A percentile compares a stretch with the other conserved stretches of the same genome.
Conservation (phyloP, 2,888 invertebrate genomes). For the Tetragonula carbonaria region DNA sequence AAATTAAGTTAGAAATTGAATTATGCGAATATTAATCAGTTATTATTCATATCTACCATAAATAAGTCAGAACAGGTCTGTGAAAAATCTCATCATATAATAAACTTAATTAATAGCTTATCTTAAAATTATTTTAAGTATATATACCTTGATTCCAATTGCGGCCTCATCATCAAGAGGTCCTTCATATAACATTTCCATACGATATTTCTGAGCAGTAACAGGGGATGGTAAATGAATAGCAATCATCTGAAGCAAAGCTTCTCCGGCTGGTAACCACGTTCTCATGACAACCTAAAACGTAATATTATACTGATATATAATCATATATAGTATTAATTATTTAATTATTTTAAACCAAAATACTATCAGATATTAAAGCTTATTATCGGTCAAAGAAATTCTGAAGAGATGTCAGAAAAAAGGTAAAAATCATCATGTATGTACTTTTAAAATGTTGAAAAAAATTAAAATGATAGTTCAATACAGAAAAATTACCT, state of each 20-base stretch:
- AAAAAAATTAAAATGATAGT: neutral
- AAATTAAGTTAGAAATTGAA: neutral
- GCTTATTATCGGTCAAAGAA: conserved; percentile 74
- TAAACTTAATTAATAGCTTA: neutral
- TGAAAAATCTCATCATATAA: conserved; percentile 36
- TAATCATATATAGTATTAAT: neutral
- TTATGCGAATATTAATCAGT: conserved; percentile 36
- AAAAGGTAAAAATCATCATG: conserved; percentile 77
- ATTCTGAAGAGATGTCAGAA: conserved; percentile 84
- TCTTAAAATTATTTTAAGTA: neutral
- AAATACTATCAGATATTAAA: conserved; percentile 67
- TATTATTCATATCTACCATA: neutral
- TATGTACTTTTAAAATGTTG: neutral
- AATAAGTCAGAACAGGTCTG: conserved; percentile 60
- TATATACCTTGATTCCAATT: conserved; percentile 90
- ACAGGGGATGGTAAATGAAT: conserved; percentile 99
- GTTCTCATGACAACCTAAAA: conserved; percentile 96
- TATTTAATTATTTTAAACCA: conserved; percentile 7
- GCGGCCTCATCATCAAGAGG: conserved; percentile 98
- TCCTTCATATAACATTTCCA: conserved; percentile 99
- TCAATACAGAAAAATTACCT: conserved; percentile 85
- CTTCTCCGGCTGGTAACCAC: conserved; percentile 99
- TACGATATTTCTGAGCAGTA: conserved; percentile 99
- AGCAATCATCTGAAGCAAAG: conserved; percentile 99
- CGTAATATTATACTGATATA: conserved; percentile 36